Evolutionary conservation across 37 sponge, comb jelly and placozoan species (phyloP).

Genomic region (Eunapius fragilis): DNA sequence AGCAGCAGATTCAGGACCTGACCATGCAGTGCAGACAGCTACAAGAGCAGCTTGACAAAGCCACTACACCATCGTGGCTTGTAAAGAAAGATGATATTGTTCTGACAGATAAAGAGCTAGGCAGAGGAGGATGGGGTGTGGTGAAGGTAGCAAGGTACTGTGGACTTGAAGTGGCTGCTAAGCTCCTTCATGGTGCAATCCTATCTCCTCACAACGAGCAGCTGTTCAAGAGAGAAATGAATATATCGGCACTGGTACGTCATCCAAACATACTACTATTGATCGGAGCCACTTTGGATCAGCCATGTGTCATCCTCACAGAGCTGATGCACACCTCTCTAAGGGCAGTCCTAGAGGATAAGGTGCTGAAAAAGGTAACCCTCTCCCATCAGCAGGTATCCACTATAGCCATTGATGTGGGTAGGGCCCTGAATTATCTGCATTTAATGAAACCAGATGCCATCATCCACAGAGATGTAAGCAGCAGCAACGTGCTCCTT

Average conservation of each 20-base stretch:
- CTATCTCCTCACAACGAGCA: constrained; percentile 40
- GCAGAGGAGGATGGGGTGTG: constrained; percentile 53
- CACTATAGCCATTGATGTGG: constrained; percentile 27
- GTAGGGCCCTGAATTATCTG: constrained; percentile 55
- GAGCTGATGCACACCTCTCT: constrained; percentile 61
- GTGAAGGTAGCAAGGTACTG: constrained; percentile 44
- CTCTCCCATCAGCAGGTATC: constrained; percentile 17
- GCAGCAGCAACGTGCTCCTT: constrained; percentile 64
- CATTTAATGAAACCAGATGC: constrained; percentile 48
- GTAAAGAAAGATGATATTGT: constrained; percentile 8
- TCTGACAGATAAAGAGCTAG: constrained; percentile 4
- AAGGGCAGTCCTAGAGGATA: constrained; percentile 23
- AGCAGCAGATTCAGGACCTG: no score
- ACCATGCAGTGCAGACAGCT: no score
- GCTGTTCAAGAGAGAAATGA: constrained; percentile 57
- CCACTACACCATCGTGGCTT: constrained; percentile 28
- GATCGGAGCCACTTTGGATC: constrained; percentile 21
- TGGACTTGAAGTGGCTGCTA: constrained; percentile 53
- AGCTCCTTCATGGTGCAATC: constrained; percentile 34
- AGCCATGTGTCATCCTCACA: constrained; percentile 32
- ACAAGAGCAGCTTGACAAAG: no score
- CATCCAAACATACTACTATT: constrained; percentile 62
- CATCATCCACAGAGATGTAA: constrained; percentile 66
- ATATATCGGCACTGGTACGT: constrained; percentile 35
- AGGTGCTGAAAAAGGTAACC: background rate